These are phyloP conservation scores for Nebria salina DNA, from an alignment of 2,888 invertebrate genomes.

Conservation along the genomic window DNA sequence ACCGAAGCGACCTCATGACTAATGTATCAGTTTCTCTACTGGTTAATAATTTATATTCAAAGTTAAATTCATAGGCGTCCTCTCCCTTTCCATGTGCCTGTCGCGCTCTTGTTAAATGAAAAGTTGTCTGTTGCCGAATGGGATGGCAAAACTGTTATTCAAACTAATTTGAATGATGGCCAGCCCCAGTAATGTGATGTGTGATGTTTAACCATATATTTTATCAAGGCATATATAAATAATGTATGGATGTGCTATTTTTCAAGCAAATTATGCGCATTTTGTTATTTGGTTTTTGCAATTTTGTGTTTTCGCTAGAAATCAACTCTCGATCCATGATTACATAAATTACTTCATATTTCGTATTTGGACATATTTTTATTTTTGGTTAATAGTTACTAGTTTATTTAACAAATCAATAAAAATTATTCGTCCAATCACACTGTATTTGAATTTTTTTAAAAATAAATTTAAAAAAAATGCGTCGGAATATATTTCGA, in stretches of 20 bases:
- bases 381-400: no score
- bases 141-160: not conserved
- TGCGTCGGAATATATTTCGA: not conserved
- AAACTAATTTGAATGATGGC: not conserved
- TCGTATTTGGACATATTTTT: no score
- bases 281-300: constrained; percentile 30
- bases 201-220: not conserved
- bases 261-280: constrained; percentile 39
- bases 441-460: not conserved
- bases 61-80: not conserved
- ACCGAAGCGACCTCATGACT: constrained; percentile 24
- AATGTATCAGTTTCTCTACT: constrained; percentile 27
- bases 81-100: not conserved
- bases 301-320: not conserved
- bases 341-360: not conserved
- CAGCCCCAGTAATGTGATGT: not conserved
- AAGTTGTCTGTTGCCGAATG: constrained; percentile 24
- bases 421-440: not conserved
- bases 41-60: constrained; percentile 36
- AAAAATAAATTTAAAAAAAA: not conserved
- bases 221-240: not conserved
- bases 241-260: constrained; percentile 3
- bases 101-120: constrained; percentile 27
- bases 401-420: not conserved
- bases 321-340: not conserved